Conservation (phyloP, 1,140 invertebrate species). For the Trissolcus basalis region DNA sequence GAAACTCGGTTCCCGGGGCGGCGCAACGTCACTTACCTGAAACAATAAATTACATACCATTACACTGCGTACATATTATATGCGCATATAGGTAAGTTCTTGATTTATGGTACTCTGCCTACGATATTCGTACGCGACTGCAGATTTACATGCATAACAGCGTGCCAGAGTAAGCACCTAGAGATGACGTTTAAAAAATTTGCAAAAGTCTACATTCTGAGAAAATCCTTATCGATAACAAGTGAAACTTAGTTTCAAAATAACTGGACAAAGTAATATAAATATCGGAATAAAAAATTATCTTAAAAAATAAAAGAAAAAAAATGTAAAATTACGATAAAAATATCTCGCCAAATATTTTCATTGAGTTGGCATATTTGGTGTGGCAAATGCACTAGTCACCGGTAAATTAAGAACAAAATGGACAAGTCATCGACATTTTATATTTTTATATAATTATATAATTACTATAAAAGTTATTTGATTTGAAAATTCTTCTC, state of each 20-base stretch:
- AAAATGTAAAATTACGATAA: constrained; percentile 5
- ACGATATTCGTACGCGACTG: constrained; percentile 62
- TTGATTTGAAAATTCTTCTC: no score
- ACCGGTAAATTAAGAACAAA: no score
- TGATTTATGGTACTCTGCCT: constrained; percentile 67
- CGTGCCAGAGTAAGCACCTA: constrained; percentile 59
- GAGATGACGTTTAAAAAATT: constrained; percentile 59
- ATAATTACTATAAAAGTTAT: no score
- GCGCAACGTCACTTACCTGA: constrained; percentile 76
- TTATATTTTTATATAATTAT: no score
- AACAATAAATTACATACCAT: constrained; percentile 76
- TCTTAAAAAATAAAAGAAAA: no score
- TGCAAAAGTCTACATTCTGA: constrained; percentile 56
- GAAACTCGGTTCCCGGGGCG: constrained; percentile 66
- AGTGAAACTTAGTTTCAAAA: constrained; percentile 3
- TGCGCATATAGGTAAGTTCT: constrained; percentile 65
- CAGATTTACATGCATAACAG: constrained; percentile 63
- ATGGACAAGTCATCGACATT: no score
- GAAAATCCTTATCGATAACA: constrained; percentile 56
- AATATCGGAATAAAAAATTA: constrained; percentile 28
- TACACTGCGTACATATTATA: constrained; percentile 71
- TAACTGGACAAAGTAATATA: no score
- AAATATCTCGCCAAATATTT: neutral
- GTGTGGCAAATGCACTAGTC: no score
- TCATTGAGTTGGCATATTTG: no score